Evolutionary conservation across 2,797 vertebrate species (phyloP), one percentile per base, ranked within the genome.

Genomic region (Podarcis lilfordi): DNA sequence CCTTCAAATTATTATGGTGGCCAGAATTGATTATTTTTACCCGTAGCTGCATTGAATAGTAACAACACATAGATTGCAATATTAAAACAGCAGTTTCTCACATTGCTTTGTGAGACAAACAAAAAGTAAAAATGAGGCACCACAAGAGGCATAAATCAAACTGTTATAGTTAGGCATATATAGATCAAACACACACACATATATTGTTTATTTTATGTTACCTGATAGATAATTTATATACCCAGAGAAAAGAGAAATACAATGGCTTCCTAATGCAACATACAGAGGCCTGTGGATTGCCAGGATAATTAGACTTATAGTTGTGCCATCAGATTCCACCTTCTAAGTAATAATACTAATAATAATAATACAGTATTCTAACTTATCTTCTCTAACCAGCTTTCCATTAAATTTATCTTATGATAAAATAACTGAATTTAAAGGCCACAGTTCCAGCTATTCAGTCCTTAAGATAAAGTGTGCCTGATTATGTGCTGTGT

Each of bases 11-110:
- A 77, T 35, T 75, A 21, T 61, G 50, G 68, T 40, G 50, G 81
- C 86, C 59, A 85, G 55, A 84, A 91, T 0, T 69, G 27, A 81
- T 35, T 59, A 10, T 86, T 93, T 86, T 61, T 76, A 87, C 5
- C 2, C 1, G 0, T 0, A 29, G 4, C 29, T 89, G 59, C n/a
- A 15, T 89, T 80, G 40, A 88, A 61, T 15, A 85, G 50, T 9
- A 80, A 32, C 40, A 80, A 85, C 1, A 8, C 13, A 89, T 37
- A 76, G 29, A 45, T 4, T 29, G 8, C 29, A 85, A 74, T 89
- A 10, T 9, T 76, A n/a, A 69, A 64, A 13, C 11, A 50, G 55
- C 55, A 59, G 74, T 74, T 80, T 80, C 40, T 66, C 8, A 23
- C 43, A 17, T 27, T 50, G 23, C 43, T 55, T 37, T 75, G 25